A percentile compares a stretch with the other conserved stretches of the same genome.
Evolutionary conservation across 2,113 vertebrate species (phyloP).

Genomic region (Sinocyclocheilus anshuiensis): DNA sequence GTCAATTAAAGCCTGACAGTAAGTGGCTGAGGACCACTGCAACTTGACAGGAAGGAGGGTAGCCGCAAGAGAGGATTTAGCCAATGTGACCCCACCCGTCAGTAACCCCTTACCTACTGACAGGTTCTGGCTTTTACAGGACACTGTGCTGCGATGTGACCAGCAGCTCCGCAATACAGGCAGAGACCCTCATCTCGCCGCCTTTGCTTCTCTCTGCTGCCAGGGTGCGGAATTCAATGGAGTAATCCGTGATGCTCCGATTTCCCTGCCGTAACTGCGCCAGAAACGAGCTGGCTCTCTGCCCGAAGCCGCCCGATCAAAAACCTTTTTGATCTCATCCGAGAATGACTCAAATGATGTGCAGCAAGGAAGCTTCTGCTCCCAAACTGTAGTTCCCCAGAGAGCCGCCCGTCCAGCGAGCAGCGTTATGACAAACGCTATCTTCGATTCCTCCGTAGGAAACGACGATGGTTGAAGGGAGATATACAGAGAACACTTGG

Average conservation of each 20-base stretch:
- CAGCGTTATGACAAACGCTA: background rate
- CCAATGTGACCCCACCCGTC: background rate
- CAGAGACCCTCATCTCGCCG: no score
- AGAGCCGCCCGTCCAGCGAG: no score
- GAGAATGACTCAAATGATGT: background rate
- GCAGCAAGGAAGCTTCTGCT: background rate
- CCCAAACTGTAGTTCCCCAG: background rate
- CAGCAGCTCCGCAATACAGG: no score
- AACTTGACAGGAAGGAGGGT: background rate
- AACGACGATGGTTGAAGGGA: background rate
- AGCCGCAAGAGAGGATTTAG: background rate
- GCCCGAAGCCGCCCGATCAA: background rate
- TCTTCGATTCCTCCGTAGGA: background rate
- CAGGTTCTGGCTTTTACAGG: background rate
- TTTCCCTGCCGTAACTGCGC: background rate
- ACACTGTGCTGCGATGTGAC: no score
- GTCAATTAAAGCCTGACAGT: background rate
- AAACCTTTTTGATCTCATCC: background rate
- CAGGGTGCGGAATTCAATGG: background rate
- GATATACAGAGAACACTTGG: no score
- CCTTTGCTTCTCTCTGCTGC: no score
- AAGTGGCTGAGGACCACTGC: background rate
- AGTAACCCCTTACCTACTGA: background rate
- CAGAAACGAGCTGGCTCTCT: background rate
- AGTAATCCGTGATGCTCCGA: background rate